phyloP scores from a whole-genome alignment of 2,888 invertebrate species.

The Himalopsyche anomala region DNA sequence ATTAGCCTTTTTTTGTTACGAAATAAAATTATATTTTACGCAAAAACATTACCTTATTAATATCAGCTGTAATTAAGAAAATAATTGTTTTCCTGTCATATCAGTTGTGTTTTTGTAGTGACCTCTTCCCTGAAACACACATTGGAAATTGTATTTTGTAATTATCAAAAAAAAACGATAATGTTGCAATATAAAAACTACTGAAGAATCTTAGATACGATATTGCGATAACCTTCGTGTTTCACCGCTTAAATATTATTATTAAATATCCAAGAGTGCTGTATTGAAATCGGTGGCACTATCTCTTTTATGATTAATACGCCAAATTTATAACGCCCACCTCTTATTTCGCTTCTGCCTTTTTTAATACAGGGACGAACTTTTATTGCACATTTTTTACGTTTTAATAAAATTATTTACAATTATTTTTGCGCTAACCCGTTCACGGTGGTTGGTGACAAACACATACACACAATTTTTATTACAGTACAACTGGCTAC shows the following conservation, averaged over 20 bases:
- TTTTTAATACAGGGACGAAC: neutral
- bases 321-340: slow-evolving; percentile 38
- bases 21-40: no score
- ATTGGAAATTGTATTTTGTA: no score
- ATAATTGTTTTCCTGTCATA: no score
- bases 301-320: slow-evolving; percentile 37
- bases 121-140: no score
- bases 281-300: slow-evolving; percentile 36
- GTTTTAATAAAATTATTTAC: slow-evolving; percentile 10
- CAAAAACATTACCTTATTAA: no score
- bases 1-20: no score
- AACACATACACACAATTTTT: no score
- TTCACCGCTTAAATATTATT: slow-evolving; percentile 12
- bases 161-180: no score
- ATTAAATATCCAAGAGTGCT: neutral
- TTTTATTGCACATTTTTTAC: slow-evolving; percentile 1
- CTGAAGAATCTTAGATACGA: neutral
- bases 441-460: neutral
- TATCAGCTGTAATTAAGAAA: no score
- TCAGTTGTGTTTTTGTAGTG: no score
- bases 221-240: neutral
- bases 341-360: slow-evolving; percentile 18
- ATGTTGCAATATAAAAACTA: neutral
- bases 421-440: neutral
- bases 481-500: no score